Base-by-base conservation (phyloP, 2,113 vertebrate genomes). In the Chrysochloris asiatica region DNA sequence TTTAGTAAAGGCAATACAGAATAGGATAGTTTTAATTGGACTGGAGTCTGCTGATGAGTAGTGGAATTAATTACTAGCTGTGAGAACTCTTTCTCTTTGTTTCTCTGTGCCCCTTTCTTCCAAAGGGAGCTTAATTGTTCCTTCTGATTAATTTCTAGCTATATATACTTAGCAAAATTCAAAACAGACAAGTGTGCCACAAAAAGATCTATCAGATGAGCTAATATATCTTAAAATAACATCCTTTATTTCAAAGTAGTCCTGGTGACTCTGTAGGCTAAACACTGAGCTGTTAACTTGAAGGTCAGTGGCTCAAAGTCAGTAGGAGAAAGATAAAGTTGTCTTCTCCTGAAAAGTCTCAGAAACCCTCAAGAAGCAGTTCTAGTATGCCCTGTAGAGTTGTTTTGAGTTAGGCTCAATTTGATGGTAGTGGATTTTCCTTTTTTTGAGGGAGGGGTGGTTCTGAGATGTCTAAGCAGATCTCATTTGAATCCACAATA, bases 161-260 rank as follows among this genome's bases (percentile, higher is more conserved):
- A 48, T 50, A 71, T 47, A 71, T 78, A 86, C 63, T 88, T 67
- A 54, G 71, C 17, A 84, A 83, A 85, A 88, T 52, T 86, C 26
- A 92, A 86, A 94, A 33, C 52, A 59, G 43, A 26, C 43, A 52
- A 14, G 17, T 33, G 14, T n/a, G 59, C 69, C 56, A 45, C 8
- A 48, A 45, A 83, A 93, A 38, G 61, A 69, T 19, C 50, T 28
- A 85, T 75, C 56, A 13, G 54, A 72, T 80, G 56, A 86, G 16
- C 71, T 93, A n/a, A n/a, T n/a, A 30, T 21, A 45, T 52, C 30
- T 17, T 91, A 80, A 93, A 93, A 88, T 92, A 88, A 21, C 47
- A 26, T 19, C n/a, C 28, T 83, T 83, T 33, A 45, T 81, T 61
- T 38, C 50, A 83, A 71, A 24, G 26, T 24, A 61, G 26, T 61